Conservation (phyloP, 1,140 invertebrate genomes). For the Orchesella cincta region DNA sequence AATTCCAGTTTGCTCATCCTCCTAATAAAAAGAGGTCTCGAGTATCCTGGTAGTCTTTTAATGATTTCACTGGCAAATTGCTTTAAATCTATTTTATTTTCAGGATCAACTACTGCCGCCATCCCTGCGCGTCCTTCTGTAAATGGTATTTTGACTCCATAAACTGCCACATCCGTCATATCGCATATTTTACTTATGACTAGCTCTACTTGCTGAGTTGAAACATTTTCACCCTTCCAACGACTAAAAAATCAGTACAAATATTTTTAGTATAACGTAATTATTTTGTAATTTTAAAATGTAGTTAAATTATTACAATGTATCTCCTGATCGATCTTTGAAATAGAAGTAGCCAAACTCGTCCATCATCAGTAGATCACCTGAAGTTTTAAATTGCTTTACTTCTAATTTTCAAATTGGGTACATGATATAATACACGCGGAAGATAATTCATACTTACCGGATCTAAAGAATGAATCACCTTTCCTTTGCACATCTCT, state of each 20-base stretch:
- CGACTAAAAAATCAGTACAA: too few species aligned
- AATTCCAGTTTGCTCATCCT: slow-evolving; percentile 81
- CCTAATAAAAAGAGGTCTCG: slow-evolving; percentile 83
- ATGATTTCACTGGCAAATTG: slow-evolving; percentile 65
- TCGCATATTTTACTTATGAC: slow-evolving; percentile 81
- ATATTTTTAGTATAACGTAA: too few species aligned
- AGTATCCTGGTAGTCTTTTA: slow-evolving; percentile 76
- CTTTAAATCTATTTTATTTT: slow-evolving; percentile 68
- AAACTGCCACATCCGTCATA: slow-evolving; percentile 87
- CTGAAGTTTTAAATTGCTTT: too few species aligned
- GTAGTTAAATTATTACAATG: too few species aligned
- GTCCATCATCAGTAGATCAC: slow-evolving; percentile 66
- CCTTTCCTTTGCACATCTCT: slow-evolving; percentile 34
- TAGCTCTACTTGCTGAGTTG: slow-evolving; percentile 93
- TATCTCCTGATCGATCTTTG: slow-evolving; percentile 67
- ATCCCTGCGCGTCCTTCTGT: slow-evolving; percentile 77
- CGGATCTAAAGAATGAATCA: slow-evolving; percentile 33
- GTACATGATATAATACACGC: neutral
- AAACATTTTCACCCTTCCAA: slow-evolving; percentile 98
- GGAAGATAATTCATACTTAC: slow-evolving; percentile 70
- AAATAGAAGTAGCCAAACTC: slow-evolving; percentile 67
- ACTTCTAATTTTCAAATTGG: neutral
- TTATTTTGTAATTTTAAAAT: slow-evolving; percentile 64
- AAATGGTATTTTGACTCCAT: slow-evolving; percentile 68
- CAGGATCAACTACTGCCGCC: slow-evolving; percentile 85